Percentiles rank a stretch among this genome's conserved stretches.
Conservation (phyloP, 2,113 vertebrate genomes). For the Protobothrops flavoviridis region DNA sequence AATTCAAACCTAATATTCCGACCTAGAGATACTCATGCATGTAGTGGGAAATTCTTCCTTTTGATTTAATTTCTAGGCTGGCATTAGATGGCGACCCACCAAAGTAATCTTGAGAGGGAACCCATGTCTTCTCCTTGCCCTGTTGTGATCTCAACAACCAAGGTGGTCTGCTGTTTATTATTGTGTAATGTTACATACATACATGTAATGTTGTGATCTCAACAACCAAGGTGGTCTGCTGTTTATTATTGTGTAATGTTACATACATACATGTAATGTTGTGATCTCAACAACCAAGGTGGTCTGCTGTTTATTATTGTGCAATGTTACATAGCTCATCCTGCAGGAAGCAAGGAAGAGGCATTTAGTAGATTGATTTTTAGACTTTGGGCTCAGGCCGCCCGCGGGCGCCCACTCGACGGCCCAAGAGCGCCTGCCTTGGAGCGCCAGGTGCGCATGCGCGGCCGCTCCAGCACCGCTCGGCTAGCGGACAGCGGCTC, state of each 20-base stretch:
- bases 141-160: fast-evolving
- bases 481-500: neutral
- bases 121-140: fast-evolving
- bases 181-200: fast-evolving
- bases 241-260: fast-evolving
- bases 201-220: neutral
- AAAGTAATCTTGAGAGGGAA: neutral
- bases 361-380: too few species aligned
- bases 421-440: neutral
- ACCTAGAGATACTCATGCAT: neutral
- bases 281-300: neutral
- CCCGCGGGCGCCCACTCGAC: neutral
- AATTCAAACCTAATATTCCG: too few species aligned
- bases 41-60: fast-evolving
- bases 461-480: neutral
- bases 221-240: neutral
- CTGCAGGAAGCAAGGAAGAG: fast-evolving
- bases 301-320: fast-evolving
- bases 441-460: neutral
- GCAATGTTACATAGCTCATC: fast-evolving
- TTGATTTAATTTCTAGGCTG: neutral
- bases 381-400: neutral
- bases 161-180: fast-evolving
- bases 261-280: too few species aligned
- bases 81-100: neutral